Conservation (phyloP, 1,140 invertebrate species). For the Musca domestica region DNA sequence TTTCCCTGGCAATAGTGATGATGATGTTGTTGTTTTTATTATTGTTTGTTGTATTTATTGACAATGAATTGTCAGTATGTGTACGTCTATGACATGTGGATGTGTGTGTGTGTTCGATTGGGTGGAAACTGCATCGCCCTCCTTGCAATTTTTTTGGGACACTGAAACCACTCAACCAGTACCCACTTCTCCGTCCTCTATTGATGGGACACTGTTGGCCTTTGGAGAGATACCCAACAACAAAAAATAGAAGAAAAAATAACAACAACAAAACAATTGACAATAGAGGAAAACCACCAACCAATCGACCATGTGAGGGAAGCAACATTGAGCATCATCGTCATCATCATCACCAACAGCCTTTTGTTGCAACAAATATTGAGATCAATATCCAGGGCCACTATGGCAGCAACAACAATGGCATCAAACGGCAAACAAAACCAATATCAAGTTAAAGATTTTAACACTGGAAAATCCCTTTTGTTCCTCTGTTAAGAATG, state of each 20-base stretch:
- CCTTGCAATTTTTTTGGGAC: background rate
- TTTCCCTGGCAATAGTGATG: background rate
- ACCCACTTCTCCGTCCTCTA: background rate
- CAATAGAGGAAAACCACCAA: too few species aligned
- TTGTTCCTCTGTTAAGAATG: background rate
- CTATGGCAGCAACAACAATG: background rate
- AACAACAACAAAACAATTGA: too few species aligned
- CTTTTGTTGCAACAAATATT: background rate
- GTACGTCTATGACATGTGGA: background rate
- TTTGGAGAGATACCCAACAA: too few species aligned
- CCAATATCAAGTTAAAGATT: constrained; percentile 1
- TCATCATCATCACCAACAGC: background rate
- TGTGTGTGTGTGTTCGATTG: background rate
- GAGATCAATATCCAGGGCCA: background rate
- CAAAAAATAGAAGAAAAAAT: too few species aligned
- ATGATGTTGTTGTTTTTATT: background rate
- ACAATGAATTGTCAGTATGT: constrained; percentile 13
- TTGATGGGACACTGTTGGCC: too few species aligned
- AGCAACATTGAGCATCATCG: constrained; percentile 14
- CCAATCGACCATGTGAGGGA: constrained; percentile 6
- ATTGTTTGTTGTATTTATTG: constrained; percentile 3
- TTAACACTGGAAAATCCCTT: constrained; percentile 3
- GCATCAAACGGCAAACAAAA: background rate
- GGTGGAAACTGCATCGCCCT: background rate
- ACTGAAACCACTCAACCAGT: background rate